Evolutionary conservation across 2,113 vertebrate genomes (phyloP), one percentile per base, ranked within the genome.

Genomic region (Lichenostomus cassidix): DNA sequence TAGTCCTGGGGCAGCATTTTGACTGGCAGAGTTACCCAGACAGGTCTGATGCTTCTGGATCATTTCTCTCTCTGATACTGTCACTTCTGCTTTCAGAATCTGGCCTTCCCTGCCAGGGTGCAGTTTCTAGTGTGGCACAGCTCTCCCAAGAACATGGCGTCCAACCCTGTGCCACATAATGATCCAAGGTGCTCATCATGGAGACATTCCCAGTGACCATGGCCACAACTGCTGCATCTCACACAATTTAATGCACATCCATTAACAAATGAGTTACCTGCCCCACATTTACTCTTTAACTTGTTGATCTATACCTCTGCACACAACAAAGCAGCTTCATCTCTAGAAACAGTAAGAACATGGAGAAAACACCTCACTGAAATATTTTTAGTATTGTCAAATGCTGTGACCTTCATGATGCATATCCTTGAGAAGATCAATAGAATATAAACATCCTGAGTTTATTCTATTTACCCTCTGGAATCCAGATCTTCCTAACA

Each of bases 171-270:
- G n/a, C 78, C 42, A 33, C 18, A 31, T 21, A 21, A 15, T 1
- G 11, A 25, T 28, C 29, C 1, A 3, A 52, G 68, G 27, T 52
- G 37, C 47, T 65, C 8, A 5, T 27, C 0, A 0, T 1, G 0
- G 52, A 35, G 56, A 55, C 24, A 27, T 33, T 55, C 33, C 27
- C 0, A 18, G 35, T 4, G 41, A 75, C 63, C 39, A 13, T 39
- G 9, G 39, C 12, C 39, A 21, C 50, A 19, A 0, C 46, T 17
- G 29, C 24, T 14, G 14, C 9, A 47, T 24, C 11, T 16, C 55
- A 9, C 19, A 11, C 3, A 0, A 3, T 12, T 8, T 6, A 8
- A 9, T 2, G 8, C 24, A 33, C 28, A 18, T 28, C 42, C 12
- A 3, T 29, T 17, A 68, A 47, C 31, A 55, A 59, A 22, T 0